Base-by-base conservation (phyloP, 2,888 invertebrate species). In the Cistogaster globosa region DNA sequence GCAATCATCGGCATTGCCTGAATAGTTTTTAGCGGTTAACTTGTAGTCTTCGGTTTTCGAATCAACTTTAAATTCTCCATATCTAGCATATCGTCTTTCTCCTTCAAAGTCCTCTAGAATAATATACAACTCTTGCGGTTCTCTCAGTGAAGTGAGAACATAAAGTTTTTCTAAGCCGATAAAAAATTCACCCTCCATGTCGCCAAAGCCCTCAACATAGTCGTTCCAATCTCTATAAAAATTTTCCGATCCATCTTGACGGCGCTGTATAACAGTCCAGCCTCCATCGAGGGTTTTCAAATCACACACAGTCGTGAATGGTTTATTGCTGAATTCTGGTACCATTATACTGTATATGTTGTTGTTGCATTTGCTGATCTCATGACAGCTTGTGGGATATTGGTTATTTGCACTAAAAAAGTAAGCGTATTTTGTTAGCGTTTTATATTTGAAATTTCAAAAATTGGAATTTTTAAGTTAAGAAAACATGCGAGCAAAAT, bases 191-290 rank as follows among this genome's bases (percentile, higher is more conserved):
- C 82, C 69, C 38, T 71, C 62, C 12, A 82, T 42, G 14, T 71
- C 51, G 6, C 82, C 82, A 51, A 82, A 82, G 4, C 82, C 82
- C 8, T 76, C 51, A 11, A 65, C 62, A 42, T 82, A 81, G n/a
- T 68, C 68, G 0, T 55, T 55, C 81, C 81, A 81, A n/a, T 75
- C 63, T 53, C 75, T 51, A 55, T 58, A 63, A 57, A 82, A 82
- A 57, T 82, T 42, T 42, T 58, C 63, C 7, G 48, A 65, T 7
- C 82, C 82, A 69, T 82, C 72, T 51, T 69, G 38, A 12, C 82
- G 82, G 51, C 82, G 20, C 20, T 82, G 82, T 42, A 82, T 82
- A 14, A 82, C 14, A 3, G 76, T 82, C 77, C 82, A 83, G 20
- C 77, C 77, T 5, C 77, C 77, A 20, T 67, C 12, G 4, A 36